Evolutionary conservation across 2,888 invertebrate species (phyloP), one percentile per base, ranked within the genome.

Genomic region (Eupeodes luniger): DNA sequence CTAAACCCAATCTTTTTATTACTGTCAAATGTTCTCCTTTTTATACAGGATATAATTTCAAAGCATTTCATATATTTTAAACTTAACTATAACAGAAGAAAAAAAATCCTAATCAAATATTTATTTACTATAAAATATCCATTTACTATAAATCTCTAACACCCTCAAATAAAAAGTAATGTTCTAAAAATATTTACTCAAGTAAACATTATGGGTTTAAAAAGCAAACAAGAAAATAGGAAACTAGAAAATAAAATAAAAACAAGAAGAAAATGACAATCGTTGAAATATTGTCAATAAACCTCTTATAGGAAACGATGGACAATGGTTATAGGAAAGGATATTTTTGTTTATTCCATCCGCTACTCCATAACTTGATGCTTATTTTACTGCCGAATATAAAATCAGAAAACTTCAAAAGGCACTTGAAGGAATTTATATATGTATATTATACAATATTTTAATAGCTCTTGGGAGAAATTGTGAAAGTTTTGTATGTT

Each of bases 201-300:
- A 61, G 61, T 61, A n/a, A n/a, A 36, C 36, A n/a, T 36, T 61
- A 16, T 36, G 10, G n/a, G n/a, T n/a, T 61, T n/a, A 9, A 36
- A 40, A 4, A 61, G n/a, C n/a, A 53, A 7, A 53, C 27, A 27
- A 2, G 3, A 27, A 27, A 27, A 27, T 27, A 27, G 27, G 2
- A 27, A 27, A 27, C 27, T 27, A 53, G 16, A 53, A 53, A 16
- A 53, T 10, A 16, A 53, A 53, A 53, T 6, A 53, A 53, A 5
- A 16, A 7, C 0, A n/a, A n/a, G 36, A 61, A n/a, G 34, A 7
- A n/a, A 61, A 40, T n/a, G n/a, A n/a, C 61, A 61, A 61, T 40
- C 36, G 61, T 40, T 61, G 61, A 61, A 40, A 61, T 61, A 40
- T 61, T 61, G 36, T 36, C 61, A 61, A 40, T 61, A 40, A 61